Percentiles rank a stretch among this genome's conserved stretches.
Evolutionary conservation across 2,888 invertebrate genomes (phyloP).

Genomic region (Diogma glabrata): DNA sequence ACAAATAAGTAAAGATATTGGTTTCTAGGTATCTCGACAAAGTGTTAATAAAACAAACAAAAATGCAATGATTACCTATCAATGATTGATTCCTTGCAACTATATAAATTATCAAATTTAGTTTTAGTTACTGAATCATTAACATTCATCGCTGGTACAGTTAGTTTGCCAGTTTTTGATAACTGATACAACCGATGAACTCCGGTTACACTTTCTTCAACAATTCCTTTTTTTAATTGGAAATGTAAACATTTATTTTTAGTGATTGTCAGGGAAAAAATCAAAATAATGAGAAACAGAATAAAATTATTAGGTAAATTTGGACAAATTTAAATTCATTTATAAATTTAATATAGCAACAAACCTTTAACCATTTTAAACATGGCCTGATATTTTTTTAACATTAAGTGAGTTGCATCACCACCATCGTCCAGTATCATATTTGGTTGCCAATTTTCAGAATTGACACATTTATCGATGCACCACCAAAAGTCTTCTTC

Average conservation of each 20-base stretch:
- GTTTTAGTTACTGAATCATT: conserved; percentile 98
- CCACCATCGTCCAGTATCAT: conserved; percentile 97
- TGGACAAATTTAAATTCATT: conserved; percentile 9
- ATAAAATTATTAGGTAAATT: conserved; percentile 9
- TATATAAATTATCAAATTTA: conserved; percentile 94
- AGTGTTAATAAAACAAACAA: conserved; percentile 9
- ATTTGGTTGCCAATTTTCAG: conserved; percentile 92
- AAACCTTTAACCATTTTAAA: conserved; percentile 74
- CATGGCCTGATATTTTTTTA: conserved; percentile 87
- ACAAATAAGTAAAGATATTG: no score
- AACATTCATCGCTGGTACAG: conserved; percentile 96
- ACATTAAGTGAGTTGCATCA: conserved; percentile 91
- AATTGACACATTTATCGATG: conserved; percentile 88
- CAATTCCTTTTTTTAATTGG: conserved; percentile 52
- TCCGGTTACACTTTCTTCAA: conserved; percentile 97
- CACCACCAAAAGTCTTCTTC: conserved; percentile 99
- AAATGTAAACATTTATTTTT: no score
- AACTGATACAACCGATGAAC: conserved; percentile 93
- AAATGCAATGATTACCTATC: conserved; percentile 48
- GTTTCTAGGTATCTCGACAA: no score
- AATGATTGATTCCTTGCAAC: conserved; percentile 84
- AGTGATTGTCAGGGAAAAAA: conserved; percentile 2
- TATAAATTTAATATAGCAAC: not conserved
- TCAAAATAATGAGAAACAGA: conserved; percentile 18
- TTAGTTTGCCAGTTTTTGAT: conserved; percentile 85